Base-by-base conservation (phyloP, 2,888 invertebrate species). In the Phaedon cochleariae region DNA sequence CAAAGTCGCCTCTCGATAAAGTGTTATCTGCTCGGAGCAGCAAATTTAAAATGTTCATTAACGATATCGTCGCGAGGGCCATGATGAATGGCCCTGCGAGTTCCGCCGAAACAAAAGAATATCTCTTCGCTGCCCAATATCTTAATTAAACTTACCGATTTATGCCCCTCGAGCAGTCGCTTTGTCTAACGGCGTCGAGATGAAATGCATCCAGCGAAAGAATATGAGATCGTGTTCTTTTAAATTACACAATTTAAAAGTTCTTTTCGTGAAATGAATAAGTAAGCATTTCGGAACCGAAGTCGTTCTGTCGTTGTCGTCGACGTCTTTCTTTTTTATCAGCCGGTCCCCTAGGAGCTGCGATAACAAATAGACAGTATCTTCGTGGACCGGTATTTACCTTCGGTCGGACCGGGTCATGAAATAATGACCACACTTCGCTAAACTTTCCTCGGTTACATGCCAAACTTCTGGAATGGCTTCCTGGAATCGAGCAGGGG, bases 81-180 rank as follows among this genome's bases (percentile, higher is more conserved):
- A 78, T 82, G 82, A 82, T 81, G 81, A 78, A 82, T 82, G 78
- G 81, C 78, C 74, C 76, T 73, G 71, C 1, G 74, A 75, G 78
- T 79, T 75, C 73, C 76, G 76, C 74, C 78, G 81, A 83, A 82
- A 83, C 83, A 83, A 83, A 83, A 83, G 83, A 82, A 82, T 82
- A 81, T 80, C 80, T 80, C 79, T 73, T 74, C 69, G 77, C 79
- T 80, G 82, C 78, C 82, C 83, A 83, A 83, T 83, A 84, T 84
- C 84, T 84, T 84, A 84, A 84, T 84, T 84, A 84, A 84, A 84
- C 77, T 84, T 81, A 82, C 83, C 83, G 83, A 84, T 84, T 84
- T 84, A 83, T 83, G 82, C 81, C 79, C 81, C 77, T 71, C 73
- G 70, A 66, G 69, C 70, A 71, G 69, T 74, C 75, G 76, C 77